Evolutionary conservation across 2,888 invertebrate genomes (phyloP).

Genomic region (Tupiocoris notatus): DNA sequence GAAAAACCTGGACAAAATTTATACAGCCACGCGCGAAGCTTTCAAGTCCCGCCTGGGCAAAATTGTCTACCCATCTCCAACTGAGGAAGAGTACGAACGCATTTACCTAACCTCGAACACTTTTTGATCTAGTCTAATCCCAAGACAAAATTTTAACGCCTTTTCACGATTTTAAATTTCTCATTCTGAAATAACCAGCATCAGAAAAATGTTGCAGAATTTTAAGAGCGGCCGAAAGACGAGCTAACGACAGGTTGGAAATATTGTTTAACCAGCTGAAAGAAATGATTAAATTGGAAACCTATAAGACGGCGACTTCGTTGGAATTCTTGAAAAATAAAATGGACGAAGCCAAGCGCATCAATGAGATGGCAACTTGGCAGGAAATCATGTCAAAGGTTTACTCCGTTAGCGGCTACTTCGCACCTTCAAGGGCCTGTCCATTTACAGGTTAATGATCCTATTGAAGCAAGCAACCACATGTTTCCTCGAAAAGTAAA

Average conservation of each 20-base stretch:
- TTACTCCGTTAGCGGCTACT: not conserved
- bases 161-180: no score
- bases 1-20: slow-evolving; percentile 17
- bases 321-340: not conserved
- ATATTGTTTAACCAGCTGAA: slow-evolving; percentile 20
- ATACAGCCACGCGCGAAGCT: not conserved
- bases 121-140: no score
- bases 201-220: no score
- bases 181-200: no score
- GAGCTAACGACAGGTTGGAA: slow-evolving; percentile 4
- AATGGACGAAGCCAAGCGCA: not conserved
- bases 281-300: slow-evolving; percentile 26
- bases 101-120: no score
- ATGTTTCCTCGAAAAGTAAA: no score
- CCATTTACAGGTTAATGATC: not conserved
- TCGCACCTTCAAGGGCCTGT: not conserved
- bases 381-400: not conserved
- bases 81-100: slow-evolving; percentile 15
- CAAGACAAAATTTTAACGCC: no score
- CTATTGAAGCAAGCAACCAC: no score
- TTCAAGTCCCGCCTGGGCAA: slow-evolving; percentile 9
- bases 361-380: slow-evolving; percentile 1
- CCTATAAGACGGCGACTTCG: not conserved
- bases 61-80: slow-evolving; percentile 14
- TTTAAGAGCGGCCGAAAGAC: slow-evolving; percentile 14